Conservation (phyloP, 2,113 vertebrate genomes). For the Spermophilus dauricus region DNA sequence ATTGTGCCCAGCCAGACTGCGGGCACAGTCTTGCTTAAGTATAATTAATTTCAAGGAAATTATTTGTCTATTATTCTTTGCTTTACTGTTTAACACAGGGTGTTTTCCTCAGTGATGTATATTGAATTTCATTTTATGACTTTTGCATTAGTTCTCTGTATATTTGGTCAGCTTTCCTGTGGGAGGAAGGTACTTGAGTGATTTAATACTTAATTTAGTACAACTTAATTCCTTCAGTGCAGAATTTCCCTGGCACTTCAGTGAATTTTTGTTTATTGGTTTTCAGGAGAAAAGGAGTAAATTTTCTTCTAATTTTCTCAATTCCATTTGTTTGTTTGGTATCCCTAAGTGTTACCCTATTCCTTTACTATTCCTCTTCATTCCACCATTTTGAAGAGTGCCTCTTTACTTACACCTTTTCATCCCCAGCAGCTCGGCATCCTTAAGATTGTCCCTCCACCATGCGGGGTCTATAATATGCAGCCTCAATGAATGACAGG, state of each 20-base stretch:
- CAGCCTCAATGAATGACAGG: neutral
- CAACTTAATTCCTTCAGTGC: no score
- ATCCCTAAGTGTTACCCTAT: neutral
- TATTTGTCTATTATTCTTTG: neutral
- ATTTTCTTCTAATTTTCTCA: neutral
- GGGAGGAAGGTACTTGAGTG: no score
- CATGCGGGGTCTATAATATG: neutral
- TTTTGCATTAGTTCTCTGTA: no score
- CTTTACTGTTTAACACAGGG: neutral
- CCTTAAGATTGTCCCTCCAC: neutral
- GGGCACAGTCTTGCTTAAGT: neutral
- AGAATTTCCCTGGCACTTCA: neutral
- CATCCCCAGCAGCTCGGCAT: neutral
- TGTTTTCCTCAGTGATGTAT: neutral
- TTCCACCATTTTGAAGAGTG: no score
- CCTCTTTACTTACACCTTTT: neutral
- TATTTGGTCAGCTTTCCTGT: neutral
- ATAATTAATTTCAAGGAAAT: neutral
- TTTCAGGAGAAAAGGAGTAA: neutral
- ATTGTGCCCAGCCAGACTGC: no score
- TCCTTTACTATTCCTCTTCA: neutral
- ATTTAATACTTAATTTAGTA: neutral
- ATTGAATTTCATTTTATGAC: neutral
- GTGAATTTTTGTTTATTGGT: neutral
- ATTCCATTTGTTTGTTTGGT: neutral